Evolutionary conservation across 2,113 vertebrate genomes (phyloP).

Genomic region (Antechinus flavipes): DNA sequence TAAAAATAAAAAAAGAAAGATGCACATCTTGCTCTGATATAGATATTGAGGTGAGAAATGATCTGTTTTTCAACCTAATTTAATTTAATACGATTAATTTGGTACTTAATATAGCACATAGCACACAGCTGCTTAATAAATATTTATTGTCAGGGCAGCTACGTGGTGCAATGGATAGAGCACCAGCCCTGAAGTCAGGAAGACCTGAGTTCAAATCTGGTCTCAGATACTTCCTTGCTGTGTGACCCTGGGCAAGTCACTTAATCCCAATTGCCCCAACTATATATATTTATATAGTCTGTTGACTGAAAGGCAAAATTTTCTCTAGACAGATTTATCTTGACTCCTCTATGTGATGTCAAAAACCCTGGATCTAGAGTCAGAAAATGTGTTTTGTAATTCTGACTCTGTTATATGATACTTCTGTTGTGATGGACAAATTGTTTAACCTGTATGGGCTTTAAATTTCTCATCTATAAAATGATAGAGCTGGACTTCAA

Average conservation of each 20-base stretch:
- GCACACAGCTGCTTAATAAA: not conserved
- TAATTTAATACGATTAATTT: not conserved
- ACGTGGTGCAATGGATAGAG: too few relatives aligned
- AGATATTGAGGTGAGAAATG: not conserved
- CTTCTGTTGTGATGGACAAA: not conserved
- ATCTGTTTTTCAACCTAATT: not conserved
- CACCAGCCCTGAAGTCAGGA: too few relatives aligned
- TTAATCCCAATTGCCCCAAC: too few relatives aligned
- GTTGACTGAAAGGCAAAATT: not conserved
- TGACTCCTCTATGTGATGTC: not conserved
- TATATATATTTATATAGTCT: not conserved
- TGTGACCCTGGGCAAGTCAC: too few relatives aligned
- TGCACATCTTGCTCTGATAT: not conserved
- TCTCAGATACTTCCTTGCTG: too few relatives aligned
- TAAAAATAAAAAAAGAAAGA: not conserved
- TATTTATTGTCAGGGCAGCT: not conserved
- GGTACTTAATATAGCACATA: not conserved
- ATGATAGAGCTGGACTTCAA: not conserved
- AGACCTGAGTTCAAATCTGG: too few relatives aligned
- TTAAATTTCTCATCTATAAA: not conserved
- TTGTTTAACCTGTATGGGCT: not conserved
- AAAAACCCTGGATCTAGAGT: not conserved
- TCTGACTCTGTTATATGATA: not conserved
- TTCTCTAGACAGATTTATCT: not conserved
- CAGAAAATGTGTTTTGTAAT: not conserved